Base-by-base conservation (phyloP, 2,888 invertebrate species). In the Eupithecia insigniata region DNA sequence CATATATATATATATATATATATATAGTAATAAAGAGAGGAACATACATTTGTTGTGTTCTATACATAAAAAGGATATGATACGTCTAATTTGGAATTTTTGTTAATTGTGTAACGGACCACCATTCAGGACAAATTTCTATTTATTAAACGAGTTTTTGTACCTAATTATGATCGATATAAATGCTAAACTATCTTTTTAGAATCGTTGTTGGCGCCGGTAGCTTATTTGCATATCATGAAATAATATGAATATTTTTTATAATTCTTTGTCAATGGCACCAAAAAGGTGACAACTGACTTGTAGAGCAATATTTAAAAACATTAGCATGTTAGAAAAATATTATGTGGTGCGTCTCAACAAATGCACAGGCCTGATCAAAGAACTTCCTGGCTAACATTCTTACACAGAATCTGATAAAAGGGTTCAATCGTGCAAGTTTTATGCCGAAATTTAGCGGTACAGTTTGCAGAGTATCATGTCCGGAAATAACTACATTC, bases 141-240 rank as follows among this genome's bases (percentile, higher is more conserved):
- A 14, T 26, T n/a, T 26, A 12, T 0, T 4, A 55, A 55, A 55
- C 55, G 12, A 55, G 55, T 55, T 55, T 51, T 26, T 26, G 12
- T 26, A 55, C n/a, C 12, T 26, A 12, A 26, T 55, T 55, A 22
- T 0, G 14, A 55, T 22, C 10, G n/a, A 51, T 51, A 43, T n/a
- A 18, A 7, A 51, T 51, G 2, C 22, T 10, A 51, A 46, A 58
- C 28, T 58, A 30, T 60, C 16, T 6, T 18, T 18, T 26, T 36
- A n/a, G 30, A 28, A 66, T 28, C 4, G 51, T 51, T 14, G 46
- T 55, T 34, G 71, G 71, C 68, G 71, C 71, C 71, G 60, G 28
- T 18, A 12, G 7, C 39, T n/a, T 58, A 68, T 72, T 72, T 72
- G 43, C 71, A 72, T 72, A 46, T 68, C 32, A 64, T 68, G 58